These are phyloP conservation scores for Aphelinus certus DNA, from an alignment of 1,140 invertebrate species.

Conservation along the genomic window DNA sequence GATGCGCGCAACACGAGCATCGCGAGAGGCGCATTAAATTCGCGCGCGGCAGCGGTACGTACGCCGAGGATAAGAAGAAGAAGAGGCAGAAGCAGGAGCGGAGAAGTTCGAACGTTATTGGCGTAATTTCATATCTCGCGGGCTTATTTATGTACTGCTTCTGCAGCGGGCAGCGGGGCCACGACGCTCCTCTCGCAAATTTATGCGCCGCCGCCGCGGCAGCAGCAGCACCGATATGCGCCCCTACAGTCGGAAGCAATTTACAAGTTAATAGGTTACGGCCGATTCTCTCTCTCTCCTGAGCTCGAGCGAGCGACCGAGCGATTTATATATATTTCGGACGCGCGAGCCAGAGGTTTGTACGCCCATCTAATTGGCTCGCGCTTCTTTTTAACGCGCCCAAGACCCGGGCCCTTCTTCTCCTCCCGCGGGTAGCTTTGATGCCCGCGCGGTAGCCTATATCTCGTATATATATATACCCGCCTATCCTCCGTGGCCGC, in stretches of 20 bases:
- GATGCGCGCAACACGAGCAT: too few relatives aligned
- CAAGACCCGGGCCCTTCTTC: background rate
- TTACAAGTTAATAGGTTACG: constrained; percentile 38
- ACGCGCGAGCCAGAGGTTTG: background rate
- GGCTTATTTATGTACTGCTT: constrained; percentile 33
- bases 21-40: too few relatives aligned
- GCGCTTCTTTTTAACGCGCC: background rate
- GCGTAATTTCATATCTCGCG: constrained; percentile 27
- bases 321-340: constrained; percentile 29
- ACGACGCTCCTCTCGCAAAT: constrained; percentile 14
- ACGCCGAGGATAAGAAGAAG: background rate
- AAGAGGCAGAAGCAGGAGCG: background rate
- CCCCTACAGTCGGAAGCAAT: constrained; percentile 39
- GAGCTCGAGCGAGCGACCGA: constrained; percentile 5
- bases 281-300: constrained; percentile 3
- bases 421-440: too few relatives aligned
- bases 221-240: too few relatives aligned
- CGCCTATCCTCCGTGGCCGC: too few relatives aligned
- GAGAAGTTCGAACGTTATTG: background rate
- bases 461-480: too few relatives aligned
- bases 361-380: constrained; percentile 38
- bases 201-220: constrained; percentile 19
- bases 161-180: background rate
- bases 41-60: too few relatives aligned
- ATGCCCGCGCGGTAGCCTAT: too few relatives aligned